A percentile compares a stretch with the other conserved stretches of the same genome.
phyloP scores from a whole-genome alignment of 2,797 vertebrate species.

The Xiphophorus birchmanni region DNA sequence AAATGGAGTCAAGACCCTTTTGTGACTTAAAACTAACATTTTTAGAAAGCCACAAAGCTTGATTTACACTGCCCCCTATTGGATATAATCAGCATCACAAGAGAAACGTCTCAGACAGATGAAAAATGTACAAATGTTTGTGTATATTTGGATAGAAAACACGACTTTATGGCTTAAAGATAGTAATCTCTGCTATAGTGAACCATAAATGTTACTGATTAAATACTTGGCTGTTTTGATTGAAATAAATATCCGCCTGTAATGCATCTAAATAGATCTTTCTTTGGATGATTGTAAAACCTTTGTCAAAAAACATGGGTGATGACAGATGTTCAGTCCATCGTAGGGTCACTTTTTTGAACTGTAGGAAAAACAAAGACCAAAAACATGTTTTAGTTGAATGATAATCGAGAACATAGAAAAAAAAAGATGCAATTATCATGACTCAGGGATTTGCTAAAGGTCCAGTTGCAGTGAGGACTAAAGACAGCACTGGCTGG shows the following conservation, averaged over 20 bases:
- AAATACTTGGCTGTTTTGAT: background rate
- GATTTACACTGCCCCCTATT: slow-evolving; percentile 53
- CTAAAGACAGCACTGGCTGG: background rate
- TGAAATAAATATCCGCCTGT: background rate
- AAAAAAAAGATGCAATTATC: background rate
- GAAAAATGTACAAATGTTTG: background rate
- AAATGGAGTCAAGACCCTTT: background rate
- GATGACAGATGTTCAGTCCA: background rate
- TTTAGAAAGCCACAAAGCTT: background rate
- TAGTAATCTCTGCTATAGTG: background rate
- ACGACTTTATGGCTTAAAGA: background rate
- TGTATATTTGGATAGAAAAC: background rate
- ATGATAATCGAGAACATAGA: background rate
- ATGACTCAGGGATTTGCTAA: background rate
- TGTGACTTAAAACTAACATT: background rate
- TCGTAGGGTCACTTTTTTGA: background rate
- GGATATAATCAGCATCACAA: slow-evolving; percentile 23
- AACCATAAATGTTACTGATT: background rate
- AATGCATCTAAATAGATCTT: background rate
- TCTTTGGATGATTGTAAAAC: background rate
- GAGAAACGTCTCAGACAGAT: background rate
- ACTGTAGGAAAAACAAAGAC: background rate
- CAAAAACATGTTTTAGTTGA: background rate
- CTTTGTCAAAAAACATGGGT: background rate
- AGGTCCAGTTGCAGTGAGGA: background rate